phyloP scores from a whole-genome alignment of 2,888 invertebrate genomes.

The Monochamus alternatus region DNA sequence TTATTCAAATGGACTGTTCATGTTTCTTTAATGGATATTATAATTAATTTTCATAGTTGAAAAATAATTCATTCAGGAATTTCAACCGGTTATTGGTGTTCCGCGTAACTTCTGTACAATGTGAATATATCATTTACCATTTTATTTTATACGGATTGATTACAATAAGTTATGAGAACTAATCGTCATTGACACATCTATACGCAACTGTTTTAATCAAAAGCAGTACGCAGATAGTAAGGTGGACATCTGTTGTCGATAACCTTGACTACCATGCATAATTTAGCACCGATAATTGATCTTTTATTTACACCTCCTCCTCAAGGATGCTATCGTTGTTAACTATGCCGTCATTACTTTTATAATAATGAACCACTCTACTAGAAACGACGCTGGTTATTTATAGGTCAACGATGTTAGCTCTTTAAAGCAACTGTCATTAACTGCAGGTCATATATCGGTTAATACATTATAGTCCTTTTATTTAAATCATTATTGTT shows the following conservation, averaged over 20 bases:
- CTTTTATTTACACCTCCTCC: slow-evolving; percentile 4
- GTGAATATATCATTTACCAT: too few species aligned
- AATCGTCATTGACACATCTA: too few species aligned
- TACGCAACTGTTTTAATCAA: too few species aligned
- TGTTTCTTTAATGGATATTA: too few species aligned
- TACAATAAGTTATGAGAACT: too few species aligned
- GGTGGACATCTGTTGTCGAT: slow-evolving; percentile 8
- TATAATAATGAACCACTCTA: not conserved
- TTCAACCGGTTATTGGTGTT: too few species aligned
- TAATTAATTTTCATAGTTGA: too few species aligned
- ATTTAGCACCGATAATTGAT: slow-evolving; percentile 11
- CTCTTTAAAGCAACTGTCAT: not conserved
- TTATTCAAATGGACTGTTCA: too few species aligned
- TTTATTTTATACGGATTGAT: too few species aligned
- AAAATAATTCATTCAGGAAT: too few species aligned
- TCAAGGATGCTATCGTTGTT: slow-evolving; percentile 1
- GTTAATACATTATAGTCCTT: not conserved
- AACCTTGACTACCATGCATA: slow-evolving; percentile 1
- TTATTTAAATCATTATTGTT: not conserved
- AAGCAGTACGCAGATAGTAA: too few species aligned
- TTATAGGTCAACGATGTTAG: not conserved
- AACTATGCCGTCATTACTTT: not conserved
- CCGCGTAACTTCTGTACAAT: too few species aligned
- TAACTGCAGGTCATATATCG: not conserved
- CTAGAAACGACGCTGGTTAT: not conserved